Base-by-base conservation (phyloP, 2,797 vertebrate genomes). In the Kryptolebias ocellatus region DNA sequence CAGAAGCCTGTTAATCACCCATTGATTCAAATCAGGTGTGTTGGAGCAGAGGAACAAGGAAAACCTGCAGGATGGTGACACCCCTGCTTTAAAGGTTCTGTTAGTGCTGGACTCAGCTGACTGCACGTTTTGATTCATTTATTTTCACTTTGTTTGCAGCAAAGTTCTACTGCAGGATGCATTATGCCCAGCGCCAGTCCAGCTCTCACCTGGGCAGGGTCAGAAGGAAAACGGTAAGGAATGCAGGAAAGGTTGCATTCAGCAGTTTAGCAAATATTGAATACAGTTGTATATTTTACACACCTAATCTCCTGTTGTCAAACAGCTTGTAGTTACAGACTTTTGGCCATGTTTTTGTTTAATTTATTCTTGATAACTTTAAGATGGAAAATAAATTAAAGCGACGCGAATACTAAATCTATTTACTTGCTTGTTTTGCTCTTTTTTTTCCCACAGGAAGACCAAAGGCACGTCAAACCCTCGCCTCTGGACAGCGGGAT, bases 101-200 rank as follows among this genome's bases (percentile, higher is more conserved):
- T 16, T 34, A 39, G 8, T 17, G 2, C 8, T 28, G 2, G 17
- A 28, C 20, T 44, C 16, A 9, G 37, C 16, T 49, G 24, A 34
- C 24, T 27, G 4, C 18, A 39, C 67, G 45, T 5, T 28, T 11
- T 5, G 42, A 59, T 20, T 39, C 4, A 18, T 20, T 18, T 27
- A 27, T 69, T 14, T 52, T 0, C 65, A 27, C 65, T 3, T 14
- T 68, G 74, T 14, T 84, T 72, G 9, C 79, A 99, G 97, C 91
- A 57, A 97, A 95, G 88, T 99, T 99, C 91, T 99, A 96, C 90
- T 99, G 98, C 88, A 98, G 95, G 89, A 84, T 95, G 79, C 98
- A 99, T 87, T 98, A 96, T 80, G 86, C 92, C 0, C 95, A 96
- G 80, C 94, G 85, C 62, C 96, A 93, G 80, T 78, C 89, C 63